These are phyloP conservation scores for Nyctibius grandis DNA, from an alignment of 2,797 vertebrate species.

Conservation along the genomic window DNA sequence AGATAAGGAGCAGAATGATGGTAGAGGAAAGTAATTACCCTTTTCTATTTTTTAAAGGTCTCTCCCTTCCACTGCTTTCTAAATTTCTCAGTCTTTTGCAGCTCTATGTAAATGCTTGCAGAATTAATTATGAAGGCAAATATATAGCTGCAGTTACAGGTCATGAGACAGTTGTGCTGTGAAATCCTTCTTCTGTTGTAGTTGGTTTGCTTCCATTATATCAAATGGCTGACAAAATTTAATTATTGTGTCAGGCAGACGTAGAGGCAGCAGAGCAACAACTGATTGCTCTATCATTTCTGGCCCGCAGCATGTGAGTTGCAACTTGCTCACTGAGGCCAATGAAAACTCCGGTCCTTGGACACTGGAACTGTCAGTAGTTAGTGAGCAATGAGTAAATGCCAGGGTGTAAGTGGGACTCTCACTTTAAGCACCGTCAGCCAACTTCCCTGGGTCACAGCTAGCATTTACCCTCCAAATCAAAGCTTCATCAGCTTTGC, in stretches of 20 bases:
- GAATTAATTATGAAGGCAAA: slow-evolving; percentile 5
- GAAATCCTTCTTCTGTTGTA: neutral
- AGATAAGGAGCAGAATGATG: neutral
- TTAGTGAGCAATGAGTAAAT: neutral
- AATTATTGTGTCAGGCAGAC: neutral
- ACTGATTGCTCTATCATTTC: neutral
- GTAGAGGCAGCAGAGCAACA: neutral
- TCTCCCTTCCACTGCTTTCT: neutral
- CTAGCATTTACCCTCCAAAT: neutral
- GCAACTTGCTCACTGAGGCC: neutral
- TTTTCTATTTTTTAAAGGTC: neutral
- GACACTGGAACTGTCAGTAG: neutral
- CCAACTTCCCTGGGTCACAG: neutral
- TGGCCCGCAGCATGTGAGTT: neutral
- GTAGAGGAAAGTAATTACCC: neutral
- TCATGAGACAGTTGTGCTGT: neutral
- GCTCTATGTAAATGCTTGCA: neutral
- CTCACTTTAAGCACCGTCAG: neutral
- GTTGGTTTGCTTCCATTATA: neutral
- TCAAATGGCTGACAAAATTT: neutral
- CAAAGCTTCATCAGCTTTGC: neutral
- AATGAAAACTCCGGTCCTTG: neutral
- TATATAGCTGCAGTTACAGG: neutral
- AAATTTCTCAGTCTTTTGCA: neutral
- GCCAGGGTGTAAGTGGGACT: neutral